These are phyloP conservation scores for Rhinatrema bivittatum DNA, from an alignment of 2,797 vertebrate genomes.

Conservation along the genomic window DNA sequence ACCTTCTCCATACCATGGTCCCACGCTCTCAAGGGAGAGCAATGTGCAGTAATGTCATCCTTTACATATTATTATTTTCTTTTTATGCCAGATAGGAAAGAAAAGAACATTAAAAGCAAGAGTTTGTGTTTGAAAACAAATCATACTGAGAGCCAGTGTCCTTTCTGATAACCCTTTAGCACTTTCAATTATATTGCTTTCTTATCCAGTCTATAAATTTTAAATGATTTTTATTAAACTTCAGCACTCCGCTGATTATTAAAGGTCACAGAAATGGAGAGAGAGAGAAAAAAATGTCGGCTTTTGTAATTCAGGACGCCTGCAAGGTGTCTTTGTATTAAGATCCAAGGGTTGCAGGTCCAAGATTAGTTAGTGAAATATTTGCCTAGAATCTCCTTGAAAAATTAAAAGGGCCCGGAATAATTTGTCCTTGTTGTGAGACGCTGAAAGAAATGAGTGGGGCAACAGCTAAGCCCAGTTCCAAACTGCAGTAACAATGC, in stretches of 20 bases:
- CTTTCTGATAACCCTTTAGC: too few relatives aligned
- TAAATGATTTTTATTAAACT: slow-evolving; percentile 30
- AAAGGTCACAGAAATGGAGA: slow-evolving; percentile 10
- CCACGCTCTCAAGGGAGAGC: too few relatives aligned
- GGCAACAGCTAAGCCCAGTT: too few relatives aligned
- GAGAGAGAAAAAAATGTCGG: background rate
- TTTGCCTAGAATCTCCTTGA: background rate
- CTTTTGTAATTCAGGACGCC: background rate
- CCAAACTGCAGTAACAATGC: too few relatives aligned
- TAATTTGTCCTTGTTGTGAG: background rate
- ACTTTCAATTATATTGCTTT: slow-evolving; percentile 32
- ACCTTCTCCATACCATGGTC: too few relatives aligned
- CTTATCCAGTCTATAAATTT: slow-evolving; percentile 16
- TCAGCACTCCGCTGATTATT: slow-evolving; percentile 17
- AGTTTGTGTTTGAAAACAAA: background rate
- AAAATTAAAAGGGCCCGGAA: background rate
- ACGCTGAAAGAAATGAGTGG: background rate
- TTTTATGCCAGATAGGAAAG: too few relatives aligned
- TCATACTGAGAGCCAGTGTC: background rate
- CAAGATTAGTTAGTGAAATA: too few relatives aligned
- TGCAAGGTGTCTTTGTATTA: background rate
- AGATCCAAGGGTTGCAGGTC: too few relatives aligned
- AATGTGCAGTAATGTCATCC: too few relatives aligned
- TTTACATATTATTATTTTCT: too few relatives aligned
- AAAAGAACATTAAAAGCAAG: too few relatives aligned